Conservation (phyloP, 1,140 invertebrate genomes). For the Leptopilina clavipes region DNA sequence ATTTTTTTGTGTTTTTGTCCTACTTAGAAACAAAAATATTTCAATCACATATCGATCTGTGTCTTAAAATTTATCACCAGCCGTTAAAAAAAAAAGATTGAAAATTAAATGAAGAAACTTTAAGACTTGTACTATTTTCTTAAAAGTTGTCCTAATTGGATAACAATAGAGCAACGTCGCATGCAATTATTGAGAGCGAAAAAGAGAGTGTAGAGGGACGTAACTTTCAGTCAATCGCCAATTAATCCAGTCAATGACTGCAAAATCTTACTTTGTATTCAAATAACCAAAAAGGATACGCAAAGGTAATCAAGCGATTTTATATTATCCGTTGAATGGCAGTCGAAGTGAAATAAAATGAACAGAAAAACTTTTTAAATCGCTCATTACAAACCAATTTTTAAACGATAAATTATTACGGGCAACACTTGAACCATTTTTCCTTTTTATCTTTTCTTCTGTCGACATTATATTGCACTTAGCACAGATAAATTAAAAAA, state of each 20-base stretch:
- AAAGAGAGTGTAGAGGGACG: slow-evolving; percentile 51
- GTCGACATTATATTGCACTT: background rate
- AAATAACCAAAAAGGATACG: background rate
- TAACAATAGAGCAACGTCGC: slow-evolving; percentile 1
- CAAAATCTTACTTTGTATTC: slow-evolving; percentile 10
- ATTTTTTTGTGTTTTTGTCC: too few species aligned
- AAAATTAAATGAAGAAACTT: background rate
- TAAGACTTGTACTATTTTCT: background rate
- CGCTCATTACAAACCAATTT: background rate
- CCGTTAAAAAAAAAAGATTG: background rate
- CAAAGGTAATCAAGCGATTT: slow-evolving; percentile 17
- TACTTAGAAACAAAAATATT: too few species aligned
- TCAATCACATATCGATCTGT: too few species aligned
- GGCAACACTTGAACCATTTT: background rate
- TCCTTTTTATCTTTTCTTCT: background rate
- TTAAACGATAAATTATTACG: background rate
- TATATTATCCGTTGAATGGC: background rate
- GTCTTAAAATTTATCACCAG: too few species aligned
- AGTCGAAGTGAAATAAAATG: background rate
- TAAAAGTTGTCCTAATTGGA: slow-evolving; percentile 37
- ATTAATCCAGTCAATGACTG: slow-evolving; percentile 30
- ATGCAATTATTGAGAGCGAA: slow-evolving; percentile 23
- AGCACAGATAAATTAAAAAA: background rate
- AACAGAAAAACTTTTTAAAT: background rate
- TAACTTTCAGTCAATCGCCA: slow-evolving; percentile 34